Percentiles rank a stretch among this genome's conserved stretches.
These are phyloP conservation scores for Zaprionus bogoriensis DNA, from an alignment of 2,888 invertebrate genomes.

Conservation along the genomic window DNA sequence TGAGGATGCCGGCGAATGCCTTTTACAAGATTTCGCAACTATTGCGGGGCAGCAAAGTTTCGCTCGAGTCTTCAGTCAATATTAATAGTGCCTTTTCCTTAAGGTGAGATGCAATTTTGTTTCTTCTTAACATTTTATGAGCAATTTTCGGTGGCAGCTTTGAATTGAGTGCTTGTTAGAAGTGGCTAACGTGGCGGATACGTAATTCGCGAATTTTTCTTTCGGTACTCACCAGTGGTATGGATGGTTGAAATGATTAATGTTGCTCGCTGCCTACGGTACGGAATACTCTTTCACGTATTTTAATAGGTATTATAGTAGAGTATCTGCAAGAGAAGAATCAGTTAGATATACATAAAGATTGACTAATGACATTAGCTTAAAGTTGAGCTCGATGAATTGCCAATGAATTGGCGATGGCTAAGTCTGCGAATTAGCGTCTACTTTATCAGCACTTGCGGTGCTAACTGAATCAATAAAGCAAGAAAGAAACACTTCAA, in stretches of 20 bases:
- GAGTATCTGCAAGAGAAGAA: background rate
- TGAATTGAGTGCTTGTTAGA: slow-evolving; percentile 14
- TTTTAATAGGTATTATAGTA: background rate
- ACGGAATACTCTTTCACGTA: background rate
- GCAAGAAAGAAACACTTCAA: slow-evolving; percentile 30
- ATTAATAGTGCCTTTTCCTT: slow-evolving; percentile 28
- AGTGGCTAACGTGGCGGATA: slow-evolving; percentile 30
- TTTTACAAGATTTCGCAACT: slow-evolving; percentile 34
- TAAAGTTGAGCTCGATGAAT: no score
- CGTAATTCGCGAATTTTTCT: slow-evolving; percentile 24
- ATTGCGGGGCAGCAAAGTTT: slow-evolving; percentile 26
- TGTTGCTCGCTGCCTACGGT: background rate
- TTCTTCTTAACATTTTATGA: slow-evolving; percentile 18
- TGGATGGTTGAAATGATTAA: background rate
- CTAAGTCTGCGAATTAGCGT: slow-evolving; percentile 52
- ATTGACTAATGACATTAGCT: no score
- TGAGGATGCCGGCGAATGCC: slow-evolving; percentile 16
- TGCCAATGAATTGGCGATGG: slow-evolving; percentile 21
- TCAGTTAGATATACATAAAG: no score
- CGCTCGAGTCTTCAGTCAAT: slow-evolving; percentile 25
- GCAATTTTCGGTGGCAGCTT: slow-evolving; percentile 9
- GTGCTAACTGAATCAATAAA: slow-evolving; percentile 54
- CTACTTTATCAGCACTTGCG: slow-evolving; percentile 29
- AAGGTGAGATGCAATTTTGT: slow-evolving; percentile 16
- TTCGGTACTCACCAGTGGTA: slow-evolving; percentile 5